These are phyloP conservation scores for Montipora efflorescens DNA, from an alignment of 64 coral and sea anemone genomes.

Conservation along the genomic window DNA sequence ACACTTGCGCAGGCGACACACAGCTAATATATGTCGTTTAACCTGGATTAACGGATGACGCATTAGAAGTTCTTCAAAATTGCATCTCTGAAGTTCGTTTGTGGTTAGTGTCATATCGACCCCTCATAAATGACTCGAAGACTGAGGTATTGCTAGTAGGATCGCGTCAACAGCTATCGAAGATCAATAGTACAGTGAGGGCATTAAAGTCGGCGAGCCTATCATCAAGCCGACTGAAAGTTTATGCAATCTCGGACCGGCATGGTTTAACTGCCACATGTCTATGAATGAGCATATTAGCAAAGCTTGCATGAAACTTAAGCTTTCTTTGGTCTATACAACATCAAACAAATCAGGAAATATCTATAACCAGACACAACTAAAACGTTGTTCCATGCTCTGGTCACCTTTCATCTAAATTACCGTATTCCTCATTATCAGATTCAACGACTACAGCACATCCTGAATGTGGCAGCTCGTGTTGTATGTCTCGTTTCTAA, in stretches of 20 bases:
- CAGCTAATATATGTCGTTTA: too few relatives aligned
- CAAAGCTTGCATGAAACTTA: not conserved
- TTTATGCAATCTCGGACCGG: not conserved
- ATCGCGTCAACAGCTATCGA: too few relatives aligned
- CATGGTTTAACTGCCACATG: not conserved
- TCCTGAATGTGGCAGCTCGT: not conserved
- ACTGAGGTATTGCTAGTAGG: too few relatives aligned
- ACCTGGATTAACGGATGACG: too few relatives aligned
- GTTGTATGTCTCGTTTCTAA: not conserved
- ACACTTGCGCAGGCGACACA: too few relatives aligned
- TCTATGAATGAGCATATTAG: not conserved
- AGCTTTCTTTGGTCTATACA: not conserved
- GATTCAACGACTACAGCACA: not conserved
- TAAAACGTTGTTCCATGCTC: not conserved
- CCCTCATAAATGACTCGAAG: too few relatives aligned
- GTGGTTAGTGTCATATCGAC: too few relatives aligned
- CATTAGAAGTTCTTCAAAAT: too few relatives aligned
- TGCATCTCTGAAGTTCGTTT: too few relatives aligned
- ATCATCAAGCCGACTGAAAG: too few relatives aligned
- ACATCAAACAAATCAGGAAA: not conserved
- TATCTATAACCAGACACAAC: not conserved
- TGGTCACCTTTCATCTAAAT: not conserved
- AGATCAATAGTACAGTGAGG: too few relatives aligned
- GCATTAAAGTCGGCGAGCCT: too few relatives aligned
- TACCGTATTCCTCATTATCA: not conserved